Evolutionary conservation across 2,888 invertebrate genomes (phyloP).

Genomic region (Leptura quadrifasciata): DNA sequence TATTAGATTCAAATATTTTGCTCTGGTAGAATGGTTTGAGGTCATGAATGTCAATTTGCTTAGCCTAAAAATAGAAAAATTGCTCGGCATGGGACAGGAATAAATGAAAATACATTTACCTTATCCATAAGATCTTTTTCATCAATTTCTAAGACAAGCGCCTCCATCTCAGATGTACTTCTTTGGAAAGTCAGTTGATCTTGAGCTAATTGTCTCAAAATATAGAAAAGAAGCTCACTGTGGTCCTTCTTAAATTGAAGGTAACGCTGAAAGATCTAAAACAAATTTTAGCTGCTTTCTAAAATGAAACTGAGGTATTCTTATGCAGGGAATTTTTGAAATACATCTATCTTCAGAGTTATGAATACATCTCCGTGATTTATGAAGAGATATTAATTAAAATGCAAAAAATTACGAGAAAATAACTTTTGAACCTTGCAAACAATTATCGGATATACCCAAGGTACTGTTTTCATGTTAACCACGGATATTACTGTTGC

Average conservation of each 20-base stretch:
- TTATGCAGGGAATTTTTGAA: too few species aligned
- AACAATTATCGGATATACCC: too few species aligned
- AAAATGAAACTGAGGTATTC: neutral
- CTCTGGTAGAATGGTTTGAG: constrained; percentile 94
- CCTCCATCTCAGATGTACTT: constrained; percentile 79
- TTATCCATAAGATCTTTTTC: constrained; percentile 88
- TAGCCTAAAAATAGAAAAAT: constrained; percentile 78
- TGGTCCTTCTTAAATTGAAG: constrained; percentile 96
- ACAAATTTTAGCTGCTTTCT: constrained; percentile 57
- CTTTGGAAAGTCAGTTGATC: constrained; percentile 93
- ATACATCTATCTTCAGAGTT: too few species aligned
- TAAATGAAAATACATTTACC: constrained; percentile 57
- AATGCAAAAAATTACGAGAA: too few species aligned
- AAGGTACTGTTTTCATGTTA: too few species aligned
- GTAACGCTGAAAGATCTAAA: constrained; percentile 94
- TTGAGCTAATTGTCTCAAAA: constrained; percentile 92
- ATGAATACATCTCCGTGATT: too few species aligned
- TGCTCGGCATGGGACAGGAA: constrained; percentile 33
- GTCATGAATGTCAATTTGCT: constrained; percentile 92
- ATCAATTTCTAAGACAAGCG: constrained; percentile 85
- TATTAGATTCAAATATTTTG: constrained; percentile 90
- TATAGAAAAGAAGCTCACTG: constrained; percentile 95
- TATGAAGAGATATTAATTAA: too few species aligned
- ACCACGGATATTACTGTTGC: too few species aligned
- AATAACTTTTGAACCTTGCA: too few species aligned